phyloP scores from a whole-genome alignment of 2,888 invertebrate genomes.

The Eupithecia tripunctaria region DNA sequence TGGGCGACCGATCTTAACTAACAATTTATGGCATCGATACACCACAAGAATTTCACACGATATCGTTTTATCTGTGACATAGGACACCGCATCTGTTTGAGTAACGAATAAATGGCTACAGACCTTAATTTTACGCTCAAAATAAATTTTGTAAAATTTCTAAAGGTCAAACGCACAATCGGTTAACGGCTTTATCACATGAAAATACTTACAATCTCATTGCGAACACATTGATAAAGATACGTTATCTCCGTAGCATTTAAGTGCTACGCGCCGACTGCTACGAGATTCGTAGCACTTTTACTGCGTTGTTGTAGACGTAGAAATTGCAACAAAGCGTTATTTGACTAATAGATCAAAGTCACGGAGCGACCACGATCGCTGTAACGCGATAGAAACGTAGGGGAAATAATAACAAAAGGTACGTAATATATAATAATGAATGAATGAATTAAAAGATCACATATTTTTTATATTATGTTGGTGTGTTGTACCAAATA shows the following conservation, averaged over 20 bases:
- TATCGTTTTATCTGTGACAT: constrained; percentile 53
- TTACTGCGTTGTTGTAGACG: constrained; percentile 2
- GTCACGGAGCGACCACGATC: too few species aligned
- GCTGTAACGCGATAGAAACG: too few species aligned
- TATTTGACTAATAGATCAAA: too few species aligned
- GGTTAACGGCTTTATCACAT: not conserved
- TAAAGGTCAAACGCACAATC: constrained; percentile 1
- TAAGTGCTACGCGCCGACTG: constrained; percentile 60
- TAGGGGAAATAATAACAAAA: too few species aligned
- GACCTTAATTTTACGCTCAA: not conserved
- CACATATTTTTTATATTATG: too few species aligned
- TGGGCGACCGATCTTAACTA: constrained; percentile 61
- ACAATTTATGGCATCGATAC: constrained; percentile 75
- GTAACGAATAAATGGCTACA: not conserved
- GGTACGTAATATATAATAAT: too few species aligned
- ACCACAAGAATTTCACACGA: constrained; percentile 72
- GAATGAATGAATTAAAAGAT: too few species aligned
- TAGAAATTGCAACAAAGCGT: not conserved
- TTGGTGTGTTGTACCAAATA: too few species aligned
- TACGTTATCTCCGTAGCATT: constrained; percentile 61
- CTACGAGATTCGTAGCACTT: constrained; percentile 72
- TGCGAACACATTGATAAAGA: not conserved
- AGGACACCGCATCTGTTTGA: not conserved
- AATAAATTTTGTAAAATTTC: not conserved
- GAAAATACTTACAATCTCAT: not conserved